Conservation (phyloP, 1,140 invertebrate genomes). For the Mesaphorura yosii region DNA sequence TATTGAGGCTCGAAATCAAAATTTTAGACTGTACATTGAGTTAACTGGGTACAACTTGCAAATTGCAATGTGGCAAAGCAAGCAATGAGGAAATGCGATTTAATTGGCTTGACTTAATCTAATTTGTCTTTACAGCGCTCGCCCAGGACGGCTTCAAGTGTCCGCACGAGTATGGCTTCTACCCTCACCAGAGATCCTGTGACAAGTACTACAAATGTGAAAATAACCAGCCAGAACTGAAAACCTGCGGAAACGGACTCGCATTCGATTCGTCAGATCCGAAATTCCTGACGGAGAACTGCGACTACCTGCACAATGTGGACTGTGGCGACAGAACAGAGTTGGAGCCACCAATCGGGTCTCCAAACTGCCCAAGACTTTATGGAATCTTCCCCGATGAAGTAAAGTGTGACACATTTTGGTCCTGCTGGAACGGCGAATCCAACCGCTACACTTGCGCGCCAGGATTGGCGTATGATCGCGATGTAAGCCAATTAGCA, state of each 20-base stretch:
- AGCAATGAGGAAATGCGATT: too few relatives aligned
- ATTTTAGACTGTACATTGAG: too few relatives aligned
- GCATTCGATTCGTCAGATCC: slow-evolving; percentile 79
- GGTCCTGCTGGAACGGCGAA: slow-evolving; percentile 93
- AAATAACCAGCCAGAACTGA: slow-evolving; percentile 71
- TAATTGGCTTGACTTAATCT: too few relatives aligned
- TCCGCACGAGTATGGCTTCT: slow-evolving; percentile 87
- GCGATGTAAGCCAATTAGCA: too few relatives aligned
- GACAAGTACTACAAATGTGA: slow-evolving; percentile 96
- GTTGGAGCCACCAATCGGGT: slow-evolving; percentile 70
- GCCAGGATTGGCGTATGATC: slow-evolving; percentile 83
- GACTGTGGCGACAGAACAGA: slow-evolving; percentile 78
- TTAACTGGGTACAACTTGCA: too few relatives aligned
- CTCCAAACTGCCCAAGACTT: slow-evolving; percentile 69
- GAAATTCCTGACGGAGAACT: slow-evolving; percentile 85
- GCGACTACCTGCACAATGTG: slow-evolving; percentile 90
- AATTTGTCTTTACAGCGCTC: slow-evolving; percentile 10
- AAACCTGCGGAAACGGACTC: slow-evolving; percentile 85
- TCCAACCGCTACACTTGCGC: slow-evolving; percentile 85
- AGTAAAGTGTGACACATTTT: slow-evolving; percentile 59
- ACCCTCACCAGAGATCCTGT: slow-evolving; percentile 74
- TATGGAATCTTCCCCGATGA: slow-evolving; percentile 83
- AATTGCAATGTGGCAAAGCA: too few relatives aligned
- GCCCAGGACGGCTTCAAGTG: slow-evolving; percentile 76
- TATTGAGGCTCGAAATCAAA: too few relatives aligned